Evolutionary conservation across 2,113 vertebrate genomes (phyloP), one percentile per base, ranked within the genome.

Genomic region (Carassius auratus): DNA sequence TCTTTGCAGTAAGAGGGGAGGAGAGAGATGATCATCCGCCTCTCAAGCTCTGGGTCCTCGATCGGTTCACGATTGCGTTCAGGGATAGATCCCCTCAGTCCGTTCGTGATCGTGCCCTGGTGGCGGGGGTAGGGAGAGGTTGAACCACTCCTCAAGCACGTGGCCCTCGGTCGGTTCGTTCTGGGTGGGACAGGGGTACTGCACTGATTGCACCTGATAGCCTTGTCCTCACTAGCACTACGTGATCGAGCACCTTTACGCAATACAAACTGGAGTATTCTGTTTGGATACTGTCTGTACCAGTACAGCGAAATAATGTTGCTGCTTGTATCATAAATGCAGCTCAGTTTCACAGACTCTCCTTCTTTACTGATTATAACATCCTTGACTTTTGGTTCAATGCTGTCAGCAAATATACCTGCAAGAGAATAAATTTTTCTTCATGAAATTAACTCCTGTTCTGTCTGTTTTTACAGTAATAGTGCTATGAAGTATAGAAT

Each of bases 211-310:
- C 36, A 36, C 36, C 36, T 3, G 36, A 36, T 36, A 3, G 38
- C 38, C 38, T 7, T 42, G 38, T 42, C 38, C 38, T 45, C 42
- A 45, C 42, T 45, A 9, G 8, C 8, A 9, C 42, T 6, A 13
- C 1, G 0, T 17, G 61, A 30, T 23, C 15, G 7, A 5, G 42
- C 38, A 33, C 23, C 61, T 68, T 81, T 66, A 0, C 0, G 0
- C 2, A 66, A 8, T 68, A 81, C 21, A 81, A 48, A 68, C 8
- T 68, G 13, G 1, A 42, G 79, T 66, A 50, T 26, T 26, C 4
- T 52, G 5, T 77, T 55, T 17, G 14, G 50, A 77, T 55, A 55
- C 14, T 81, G 78, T 48, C 78, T 81, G 33, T 81, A 81, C 78
- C 78, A 81, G 59, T 45, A 81, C 0, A 64, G 78, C 45, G 0